A percentile compares a stretch with the other conserved stretches of the same genome.
Conservation (phyloP, 2,797 vertebrate species). For the Cyclura pinguis region DNA sequence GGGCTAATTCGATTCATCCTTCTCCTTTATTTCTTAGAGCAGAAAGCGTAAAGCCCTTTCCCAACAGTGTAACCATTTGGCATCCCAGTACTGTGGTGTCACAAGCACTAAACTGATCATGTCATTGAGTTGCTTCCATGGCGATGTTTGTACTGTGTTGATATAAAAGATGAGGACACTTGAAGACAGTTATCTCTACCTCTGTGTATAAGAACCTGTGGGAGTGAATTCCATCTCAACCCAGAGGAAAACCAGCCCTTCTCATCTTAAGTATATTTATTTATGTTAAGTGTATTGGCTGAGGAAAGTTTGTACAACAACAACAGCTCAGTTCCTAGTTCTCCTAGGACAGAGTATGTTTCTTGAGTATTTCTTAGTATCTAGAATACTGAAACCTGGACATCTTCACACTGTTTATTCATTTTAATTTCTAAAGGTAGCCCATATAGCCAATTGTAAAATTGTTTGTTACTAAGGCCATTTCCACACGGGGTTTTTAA, state of each 20-base stretch:
- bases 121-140: background rate
- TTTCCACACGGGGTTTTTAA: too few species aligned
- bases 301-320: background rate
- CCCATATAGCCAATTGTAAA: accelerated
- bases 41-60: background rate
- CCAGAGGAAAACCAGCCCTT: background rate
- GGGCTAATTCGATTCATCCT: background rate
- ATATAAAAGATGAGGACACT: background rate
- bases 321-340: background rate
- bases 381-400: background rate
- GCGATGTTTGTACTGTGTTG: background rate
- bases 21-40: background rate
- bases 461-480: background rate
- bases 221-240: background rate
- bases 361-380: background rate
- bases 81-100: background rate
- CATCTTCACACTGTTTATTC: background rate
- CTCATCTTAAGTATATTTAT: background rate
- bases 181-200: background rate
- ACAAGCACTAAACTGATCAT: background rate
- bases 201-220: background rate
- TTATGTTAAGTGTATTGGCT: background rate
- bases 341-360: background rate
- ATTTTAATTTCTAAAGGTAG: conserved; percentile 33
- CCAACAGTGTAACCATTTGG: background rate